These are phyloP conservation scores for Chondrilla cf. caribensis DNA, from an alignment of 37 sponge, comb jelly and placozoan genomes.

Conservation along the genomic window DNA sequence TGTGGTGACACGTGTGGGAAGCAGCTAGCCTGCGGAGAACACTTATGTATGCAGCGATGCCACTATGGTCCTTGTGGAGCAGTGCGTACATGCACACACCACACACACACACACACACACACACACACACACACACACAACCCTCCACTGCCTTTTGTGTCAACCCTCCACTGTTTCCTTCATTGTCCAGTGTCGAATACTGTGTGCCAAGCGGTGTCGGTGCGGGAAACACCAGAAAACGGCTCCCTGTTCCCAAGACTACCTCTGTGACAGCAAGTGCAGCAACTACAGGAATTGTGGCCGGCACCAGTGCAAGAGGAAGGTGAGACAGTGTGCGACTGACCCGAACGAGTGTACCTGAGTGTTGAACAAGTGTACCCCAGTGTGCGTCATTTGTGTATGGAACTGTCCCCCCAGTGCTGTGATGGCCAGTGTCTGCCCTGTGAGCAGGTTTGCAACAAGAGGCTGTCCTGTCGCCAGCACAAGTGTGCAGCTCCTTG, in stretches of 20 bases:
- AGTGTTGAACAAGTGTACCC: no score
- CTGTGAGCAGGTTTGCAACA: conserved; percentile 83
- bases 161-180: background rate
- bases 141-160: background rate
- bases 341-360: no score
- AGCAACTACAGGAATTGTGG: conserved; percentile 71
- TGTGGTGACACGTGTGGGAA: conserved; percentile 89
- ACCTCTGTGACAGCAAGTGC: conserved; percentile 84
- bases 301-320: conserved; percentile 86
- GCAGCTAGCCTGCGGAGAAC: conserved; percentile 59
- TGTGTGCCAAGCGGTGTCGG: conserved; percentile 55
- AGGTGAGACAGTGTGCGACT: conserved; percentile 39
- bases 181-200: conserved; percentile 60
- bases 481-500: conserved; percentile 90
- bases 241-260: conserved; percentile 62
- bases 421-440: conserved; percentile 88
- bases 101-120: no score
- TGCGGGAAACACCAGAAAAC: conserved; percentile 72
- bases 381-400: no score
- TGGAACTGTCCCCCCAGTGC: conserved; percentile 76
- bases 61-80: conserved; percentile 77
- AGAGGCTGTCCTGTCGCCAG: conserved; percentile 67
- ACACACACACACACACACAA: no score
- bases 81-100: background rate
- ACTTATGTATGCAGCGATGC: conserved; percentile 67